phyloP scores from a whole-genome alignment of 2,113 vertebrate species.

The Macquaria australasica region DNA sequence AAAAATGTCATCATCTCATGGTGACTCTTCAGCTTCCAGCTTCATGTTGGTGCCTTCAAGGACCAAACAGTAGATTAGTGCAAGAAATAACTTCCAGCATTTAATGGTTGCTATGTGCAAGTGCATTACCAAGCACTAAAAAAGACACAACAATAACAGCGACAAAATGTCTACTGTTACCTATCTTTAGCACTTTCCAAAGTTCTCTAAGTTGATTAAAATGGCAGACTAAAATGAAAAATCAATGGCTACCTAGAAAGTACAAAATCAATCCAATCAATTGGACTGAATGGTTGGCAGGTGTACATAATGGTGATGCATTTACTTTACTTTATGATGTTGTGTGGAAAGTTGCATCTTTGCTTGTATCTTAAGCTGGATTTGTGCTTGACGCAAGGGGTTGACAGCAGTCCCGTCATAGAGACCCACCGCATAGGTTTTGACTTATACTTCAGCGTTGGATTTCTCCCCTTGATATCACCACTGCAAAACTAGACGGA shows the following conservation, averaged over 20 bases:
- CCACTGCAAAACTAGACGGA: too few relatives aligned
- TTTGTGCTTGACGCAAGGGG: background rate
- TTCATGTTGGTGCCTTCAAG: background rate
- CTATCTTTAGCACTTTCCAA: too few relatives aligned
- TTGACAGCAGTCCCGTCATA: too few relatives aligned
- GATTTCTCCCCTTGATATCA: too few relatives aligned
- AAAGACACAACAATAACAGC: background rate
- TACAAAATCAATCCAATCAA: background rate
- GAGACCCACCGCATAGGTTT: too few relatives aligned
- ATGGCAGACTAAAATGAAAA: background rate
- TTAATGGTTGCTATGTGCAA: background rate
- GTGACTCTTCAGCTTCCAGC: too few relatives aligned
- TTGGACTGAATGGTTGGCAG: background rate
- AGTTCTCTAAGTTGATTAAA: background rate
- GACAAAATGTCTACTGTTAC: background rate
- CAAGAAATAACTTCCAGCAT: too few relatives aligned
- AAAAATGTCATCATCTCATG: background rate
- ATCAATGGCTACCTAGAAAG: background rate
- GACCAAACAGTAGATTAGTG: background rate
- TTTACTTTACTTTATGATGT: background rate
- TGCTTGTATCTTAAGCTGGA: background rate
- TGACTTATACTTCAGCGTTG: too few relatives aligned
- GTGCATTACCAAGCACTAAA: background rate
- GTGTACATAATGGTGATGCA: background rate
- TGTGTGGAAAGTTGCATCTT: background rate